Percentiles rank a stretch among this genome's conserved stretches.
These are phyloP conservation scores for Cyphomyrus discorhynchus DNA, from an alignment of 2,113 vertebrate genomes.

Conservation along the genomic window DNA sequence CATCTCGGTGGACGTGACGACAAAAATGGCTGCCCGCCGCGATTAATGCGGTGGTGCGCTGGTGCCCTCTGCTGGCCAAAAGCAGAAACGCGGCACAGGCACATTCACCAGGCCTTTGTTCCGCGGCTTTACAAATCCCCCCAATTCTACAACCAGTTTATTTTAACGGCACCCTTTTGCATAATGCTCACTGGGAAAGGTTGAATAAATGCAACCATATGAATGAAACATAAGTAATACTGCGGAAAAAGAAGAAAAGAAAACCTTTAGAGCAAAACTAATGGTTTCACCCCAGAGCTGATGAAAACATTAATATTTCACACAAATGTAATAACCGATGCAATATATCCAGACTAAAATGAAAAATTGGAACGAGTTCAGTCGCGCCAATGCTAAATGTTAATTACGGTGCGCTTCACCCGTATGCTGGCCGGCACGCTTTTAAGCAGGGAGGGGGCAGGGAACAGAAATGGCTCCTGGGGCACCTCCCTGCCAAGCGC, in stretches of 20 bases:
- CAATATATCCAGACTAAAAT: not conserved
- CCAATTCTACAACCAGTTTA: not conserved
- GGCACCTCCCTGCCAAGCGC: not conserved
- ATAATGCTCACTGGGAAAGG: not conserved
- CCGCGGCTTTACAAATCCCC: not conserved
- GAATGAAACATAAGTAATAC: not conserved
- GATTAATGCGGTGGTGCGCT: constrained; percentile 22
- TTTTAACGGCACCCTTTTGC: not conserved
- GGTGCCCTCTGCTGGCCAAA: constrained; percentile 50
- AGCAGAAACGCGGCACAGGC: not conserved
- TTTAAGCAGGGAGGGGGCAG: not conserved
- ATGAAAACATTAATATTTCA: constrained; percentile 11
- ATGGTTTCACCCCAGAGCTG: not conserved
- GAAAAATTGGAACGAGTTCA: not conserved
- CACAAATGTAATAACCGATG: not conserved
- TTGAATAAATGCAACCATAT: not conserved
- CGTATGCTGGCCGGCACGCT: not conserved
- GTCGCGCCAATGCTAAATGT: not conserved
- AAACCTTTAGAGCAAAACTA: not conserved
- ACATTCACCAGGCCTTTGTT: constrained; percentile 5
- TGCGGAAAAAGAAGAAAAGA: not conserved
- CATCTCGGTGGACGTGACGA: not conserved
- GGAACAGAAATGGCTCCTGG: not conserved
- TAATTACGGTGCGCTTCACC: not conserved
- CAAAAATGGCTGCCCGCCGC: constrained; percentile 3